phyloP scores from a whole-genome alignment of 2,113 vertebrate species.

The Eubucco bourcierii region DNA sequence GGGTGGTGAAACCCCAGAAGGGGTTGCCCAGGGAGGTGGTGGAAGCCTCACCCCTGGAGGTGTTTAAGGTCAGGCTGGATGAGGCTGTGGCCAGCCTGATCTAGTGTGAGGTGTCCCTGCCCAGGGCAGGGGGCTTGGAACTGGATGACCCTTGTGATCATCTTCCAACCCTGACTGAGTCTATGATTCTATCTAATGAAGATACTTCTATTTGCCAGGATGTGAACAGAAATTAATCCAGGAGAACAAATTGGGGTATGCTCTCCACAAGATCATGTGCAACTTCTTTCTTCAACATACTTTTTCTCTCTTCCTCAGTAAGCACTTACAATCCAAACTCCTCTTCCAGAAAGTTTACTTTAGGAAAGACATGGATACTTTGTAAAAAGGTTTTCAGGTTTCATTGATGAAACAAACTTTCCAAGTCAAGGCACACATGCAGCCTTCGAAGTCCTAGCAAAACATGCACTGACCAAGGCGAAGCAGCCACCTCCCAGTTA shows the following conservation, averaged over 20 bases:
- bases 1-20: too few species aligned
- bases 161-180: too few species aligned
- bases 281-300: background rate
- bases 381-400: background rate
- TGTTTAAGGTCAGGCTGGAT: too few species aligned
- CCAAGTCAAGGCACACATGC: background rate
- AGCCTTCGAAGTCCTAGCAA: background rate
- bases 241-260: background rate
- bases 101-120: too few species aligned
- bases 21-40: too few species aligned
- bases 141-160: too few species aligned
- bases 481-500: slow-evolving; percentile 13
- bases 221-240: background rate
- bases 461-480: background rate
- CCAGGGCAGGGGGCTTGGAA: too few species aligned
- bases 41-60: too few species aligned
- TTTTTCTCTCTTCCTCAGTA: background rate
- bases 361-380: background rate
- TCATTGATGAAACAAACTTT: background rate
- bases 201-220: background rate
- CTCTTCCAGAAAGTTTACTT: background rate
- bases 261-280: background rate
- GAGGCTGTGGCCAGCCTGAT: too few species aligned
- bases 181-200: background rate
- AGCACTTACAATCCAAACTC: background rate